These are phyloP conservation scores for Hirtodrosophila confusa DNA, from an alignment of 2,888 invertebrate genomes.

Conservation along the genomic window DNA sequence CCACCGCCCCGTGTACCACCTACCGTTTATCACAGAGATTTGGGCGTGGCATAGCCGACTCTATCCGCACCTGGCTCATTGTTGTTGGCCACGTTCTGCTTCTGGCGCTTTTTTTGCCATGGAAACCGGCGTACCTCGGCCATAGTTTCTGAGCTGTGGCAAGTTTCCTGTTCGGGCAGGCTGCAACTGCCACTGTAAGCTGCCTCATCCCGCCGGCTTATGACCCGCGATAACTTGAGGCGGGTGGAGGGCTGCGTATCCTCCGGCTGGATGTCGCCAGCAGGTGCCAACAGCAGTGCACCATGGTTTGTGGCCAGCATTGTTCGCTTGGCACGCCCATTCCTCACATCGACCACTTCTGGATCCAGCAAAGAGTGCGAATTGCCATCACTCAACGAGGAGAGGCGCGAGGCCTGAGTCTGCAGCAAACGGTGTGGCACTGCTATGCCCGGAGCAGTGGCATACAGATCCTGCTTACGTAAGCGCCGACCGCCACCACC, in stretches of 20 bases:
- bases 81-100: constrained; percentile 42
- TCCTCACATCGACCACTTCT: constrained; percentile 52
- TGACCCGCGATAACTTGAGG: constrained; percentile 78
- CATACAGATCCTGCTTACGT: constrained; percentile 75
- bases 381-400: constrained; percentile 77
- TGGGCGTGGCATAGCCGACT: constrained; percentile 61
- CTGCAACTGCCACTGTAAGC: constrained; percentile 62
- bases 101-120: constrained; percentile 67
- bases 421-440: constrained; percentile 76
- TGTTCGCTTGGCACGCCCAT: constrained; percentile 65
- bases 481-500: constrained; percentile 36
- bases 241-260: constrained; percentile 48
- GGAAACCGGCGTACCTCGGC: constrained; percentile 59
- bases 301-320: constrained; percentile 69
- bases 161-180: constrained; percentile 57
- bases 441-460: constrained; percentile 44
- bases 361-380: constrained; percentile 68
- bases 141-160: constrained; percentile 3
- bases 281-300: constrained; percentile 52
- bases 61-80: constrained; percentile 23
- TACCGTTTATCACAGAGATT: constrained; percentile 64
- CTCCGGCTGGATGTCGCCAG: constrained; percentile 43
- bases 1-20: too few species aligned
- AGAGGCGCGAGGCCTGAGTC: constrained; percentile 79
- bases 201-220: constrained; percentile 70